Conservation (phyloP, 2,113 vertebrate species). For the Nesospiza acunhae region DNA sequence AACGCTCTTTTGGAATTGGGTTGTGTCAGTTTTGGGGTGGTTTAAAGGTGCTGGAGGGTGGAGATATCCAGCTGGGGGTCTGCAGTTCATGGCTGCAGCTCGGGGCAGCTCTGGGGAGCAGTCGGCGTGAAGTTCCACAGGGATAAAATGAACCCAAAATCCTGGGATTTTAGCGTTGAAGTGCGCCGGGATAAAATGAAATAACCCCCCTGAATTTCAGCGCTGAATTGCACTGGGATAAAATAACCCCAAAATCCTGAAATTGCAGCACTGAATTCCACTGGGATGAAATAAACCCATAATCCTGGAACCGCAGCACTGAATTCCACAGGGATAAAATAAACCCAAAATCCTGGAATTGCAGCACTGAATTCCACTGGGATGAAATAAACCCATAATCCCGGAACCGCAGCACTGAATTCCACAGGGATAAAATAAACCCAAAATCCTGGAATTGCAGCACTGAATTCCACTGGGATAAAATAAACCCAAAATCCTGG, state of each 20-base stretch:
- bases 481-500: not conserved
- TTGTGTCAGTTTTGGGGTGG: not conserved
- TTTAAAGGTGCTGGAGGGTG: not conserved
- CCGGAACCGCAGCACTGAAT: not conserved
- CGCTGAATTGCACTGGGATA: not conserved
- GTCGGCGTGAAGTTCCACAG: not conserved
- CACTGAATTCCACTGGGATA: not conserved
- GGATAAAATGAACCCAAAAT: not conserved
- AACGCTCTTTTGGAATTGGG: not conserved
- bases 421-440: not conserved
- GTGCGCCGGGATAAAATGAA: not conserved
- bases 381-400: not conserved
- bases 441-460: not conserved
- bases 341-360: too few species aligned
- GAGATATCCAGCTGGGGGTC: not conserved
- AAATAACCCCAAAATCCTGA: fast-evolving
- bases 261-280: too few species aligned
- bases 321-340: fast-evolving
- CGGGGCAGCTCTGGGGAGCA: not conserved
- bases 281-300: too few species aligned
- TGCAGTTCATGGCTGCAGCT: fast-evolving
- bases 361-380: not conserved
- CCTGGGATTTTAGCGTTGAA: too few species aligned
- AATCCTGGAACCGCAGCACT: too few species aligned
- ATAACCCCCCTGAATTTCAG: not conserved